A percentile compares a stretch with the other conserved stretches of the same genome.
Conservation (phyloP, 1,140 invertebrate species). For the Cydia strobilella region DNA sequence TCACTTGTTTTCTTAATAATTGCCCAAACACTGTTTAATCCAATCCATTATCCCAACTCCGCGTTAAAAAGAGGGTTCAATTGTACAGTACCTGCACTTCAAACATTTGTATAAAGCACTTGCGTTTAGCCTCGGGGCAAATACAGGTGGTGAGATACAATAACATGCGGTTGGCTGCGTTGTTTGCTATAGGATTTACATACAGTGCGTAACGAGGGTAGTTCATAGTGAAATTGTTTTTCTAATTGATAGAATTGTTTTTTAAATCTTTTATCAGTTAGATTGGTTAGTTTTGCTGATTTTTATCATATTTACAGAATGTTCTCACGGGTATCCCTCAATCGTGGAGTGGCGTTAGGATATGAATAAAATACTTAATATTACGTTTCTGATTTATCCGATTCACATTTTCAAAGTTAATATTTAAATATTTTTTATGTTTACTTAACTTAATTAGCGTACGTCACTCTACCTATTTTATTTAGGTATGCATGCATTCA, state of each 20-base stretch:
- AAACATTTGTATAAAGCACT: slow-evolving; percentile 36
- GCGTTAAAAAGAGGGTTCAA: slow-evolving; percentile 43
- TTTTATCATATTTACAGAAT: background rate
- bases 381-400: no score
- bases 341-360: no score
- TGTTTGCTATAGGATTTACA: slow-evolving; percentile 34
- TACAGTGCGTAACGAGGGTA: background rate
- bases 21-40: slow-evolving; percentile 20
- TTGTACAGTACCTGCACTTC: slow-evolving; percentile 45
- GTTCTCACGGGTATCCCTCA: background rate
- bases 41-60: slow-evolving; percentile 32
- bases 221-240: background rate
- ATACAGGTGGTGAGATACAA: slow-evolving; percentile 58
- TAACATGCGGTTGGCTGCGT: slow-evolving; percentile 31
- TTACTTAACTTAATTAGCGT: no score
- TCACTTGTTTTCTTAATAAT: background rate
- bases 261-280: background rate
- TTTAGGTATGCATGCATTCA: no score
- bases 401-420: no score
- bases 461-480: no score
- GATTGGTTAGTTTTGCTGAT: slow-evolving; percentile 1
- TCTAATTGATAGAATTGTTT: slow-evolving; percentile 2
- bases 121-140: slow-evolving; percentile 60
- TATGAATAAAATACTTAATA: no score
- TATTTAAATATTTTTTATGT: no score